Evolutionary conservation across 2,888 invertebrate genomes (phyloP).

Genomic region (Physocephala rufipes): DNA sequence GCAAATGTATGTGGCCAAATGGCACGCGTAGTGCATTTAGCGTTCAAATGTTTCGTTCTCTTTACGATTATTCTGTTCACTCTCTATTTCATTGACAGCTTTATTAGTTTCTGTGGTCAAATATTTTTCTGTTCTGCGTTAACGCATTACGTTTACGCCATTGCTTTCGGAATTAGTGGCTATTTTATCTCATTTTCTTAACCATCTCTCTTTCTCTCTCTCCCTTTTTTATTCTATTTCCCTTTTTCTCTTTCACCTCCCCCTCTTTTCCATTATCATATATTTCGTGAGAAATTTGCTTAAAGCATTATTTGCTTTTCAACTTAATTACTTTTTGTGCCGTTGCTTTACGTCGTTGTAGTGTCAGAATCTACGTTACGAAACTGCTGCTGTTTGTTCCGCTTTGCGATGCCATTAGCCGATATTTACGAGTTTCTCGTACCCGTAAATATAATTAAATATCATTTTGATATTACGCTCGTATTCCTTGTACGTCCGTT

Average conservation of each 20-base stretch:
- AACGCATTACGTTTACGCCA: too few relatives aligned
- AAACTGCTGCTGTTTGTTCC: slow-evolving; percentile 3
- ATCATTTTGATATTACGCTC: not conserved
- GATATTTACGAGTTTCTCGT: not conserved
- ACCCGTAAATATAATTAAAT: slow-evolving; percentile 2
- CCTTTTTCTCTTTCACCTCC: not conserved
- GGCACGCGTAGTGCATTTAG: not conserved
- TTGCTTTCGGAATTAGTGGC: too few relatives aligned
- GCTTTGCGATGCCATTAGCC: slow-evolving; percentile 1
- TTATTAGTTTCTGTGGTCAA: slow-evolving; percentile 34
- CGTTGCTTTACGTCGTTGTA: too few relatives aligned
- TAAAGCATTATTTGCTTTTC: slow-evolving; percentile 1
- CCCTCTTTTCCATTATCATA: not conserved
- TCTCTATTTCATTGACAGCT: slow-evolving; percentile 29
- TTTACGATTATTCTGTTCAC: too few relatives aligned
- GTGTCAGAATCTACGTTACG: too few relatives aligned
- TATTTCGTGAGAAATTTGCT: not conserved
- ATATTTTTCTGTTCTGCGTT: slow-evolving; percentile 24
- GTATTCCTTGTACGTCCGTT: not conserved
- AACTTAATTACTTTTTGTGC: slow-evolving; percentile 13
- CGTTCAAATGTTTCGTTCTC: not conserved
- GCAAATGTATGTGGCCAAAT: not conserved
- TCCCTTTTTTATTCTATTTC: not conserved
- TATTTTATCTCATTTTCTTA: too few relatives aligned
- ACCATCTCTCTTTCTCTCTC: not conserved